phyloP scores from a whole-genome alignment of 2,888 invertebrate genomes.

The Lycia hirtaria region DNA sequence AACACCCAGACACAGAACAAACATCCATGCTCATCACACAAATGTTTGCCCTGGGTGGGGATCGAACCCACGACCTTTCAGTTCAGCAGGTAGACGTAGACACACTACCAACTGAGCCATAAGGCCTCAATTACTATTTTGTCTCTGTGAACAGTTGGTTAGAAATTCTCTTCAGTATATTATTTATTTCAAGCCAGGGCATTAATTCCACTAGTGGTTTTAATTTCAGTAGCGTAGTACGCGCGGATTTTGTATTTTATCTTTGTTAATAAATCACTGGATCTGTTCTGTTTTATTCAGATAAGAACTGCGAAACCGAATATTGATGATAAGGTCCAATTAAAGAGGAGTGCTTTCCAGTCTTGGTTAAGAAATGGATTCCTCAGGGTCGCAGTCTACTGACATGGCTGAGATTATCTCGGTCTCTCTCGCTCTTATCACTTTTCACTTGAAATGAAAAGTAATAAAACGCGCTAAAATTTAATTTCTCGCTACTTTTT shows the following conservation, averaged over 20 bases:
- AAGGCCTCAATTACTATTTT: slow-evolving; percentile 9
- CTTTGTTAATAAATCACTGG: slow-evolving; percentile 19
- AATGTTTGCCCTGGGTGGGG: too few species aligned
- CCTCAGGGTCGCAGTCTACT: too few species aligned
- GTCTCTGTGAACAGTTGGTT: slow-evolving; percentile 3
- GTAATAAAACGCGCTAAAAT: too few species aligned
- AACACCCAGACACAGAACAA: too few species aligned
- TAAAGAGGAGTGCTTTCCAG: slow-evolving; percentile 2
- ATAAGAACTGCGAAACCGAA: slow-evolving; percentile 8
- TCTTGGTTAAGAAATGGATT: neutral
- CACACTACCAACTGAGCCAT: neutral
- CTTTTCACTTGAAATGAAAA: too few species aligned
- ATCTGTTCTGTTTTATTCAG: slow-evolving; percentile 4
- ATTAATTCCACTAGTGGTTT: slow-evolving; percentile 22
- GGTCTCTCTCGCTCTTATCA: too few species aligned
- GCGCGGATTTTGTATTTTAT: slow-evolving; percentile 15
- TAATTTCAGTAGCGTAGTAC: slow-evolving; percentile 18
- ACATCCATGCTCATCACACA: too few species aligned
- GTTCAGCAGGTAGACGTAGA: too few species aligned
- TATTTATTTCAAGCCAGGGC: slow-evolving; percentile 25
- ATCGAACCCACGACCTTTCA: too few species aligned
- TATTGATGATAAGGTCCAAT: slow-evolving; percentile 1
- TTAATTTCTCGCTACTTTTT: too few species aligned
- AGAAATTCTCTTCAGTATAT: slow-evolving; percentile 7
- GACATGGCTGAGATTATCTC: too few species aligned